phyloP scores from a whole-genome alignment of 1,140 invertebrate genomes.

The Ephestia elutella region DNA sequence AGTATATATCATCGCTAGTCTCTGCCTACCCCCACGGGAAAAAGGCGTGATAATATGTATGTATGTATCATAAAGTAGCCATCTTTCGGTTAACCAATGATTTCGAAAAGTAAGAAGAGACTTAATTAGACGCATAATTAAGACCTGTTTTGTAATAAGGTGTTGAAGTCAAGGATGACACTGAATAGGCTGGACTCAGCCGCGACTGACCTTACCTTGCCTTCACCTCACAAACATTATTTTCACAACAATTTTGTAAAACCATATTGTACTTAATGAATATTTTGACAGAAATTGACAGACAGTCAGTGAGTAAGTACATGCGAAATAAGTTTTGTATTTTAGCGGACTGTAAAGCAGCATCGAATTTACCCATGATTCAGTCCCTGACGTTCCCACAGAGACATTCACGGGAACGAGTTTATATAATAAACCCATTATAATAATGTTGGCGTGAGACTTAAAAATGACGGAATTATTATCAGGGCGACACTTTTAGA shows the following conservation, averaged over 20 bases:
- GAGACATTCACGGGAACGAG: conserved; percentile 60
- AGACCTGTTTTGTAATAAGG: conserved; percentile 21
- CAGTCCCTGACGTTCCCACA: conserved; percentile 59
- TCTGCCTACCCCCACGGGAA: no score
- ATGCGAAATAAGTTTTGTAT: background rate
- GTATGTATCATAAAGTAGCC: no score
- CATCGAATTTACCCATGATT: conserved; percentile 28
- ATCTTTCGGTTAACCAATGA: no score
- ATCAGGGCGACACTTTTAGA: no score
- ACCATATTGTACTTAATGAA: background rate
- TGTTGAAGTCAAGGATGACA: conserved; percentile 39
- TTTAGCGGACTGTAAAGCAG: background rate
- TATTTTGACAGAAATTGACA: no score
- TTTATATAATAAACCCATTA: conserved; percentile 51
- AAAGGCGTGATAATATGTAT: no score
- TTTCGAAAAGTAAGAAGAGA: conserved; percentile 22
- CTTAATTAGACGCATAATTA: conserved; percentile 37
- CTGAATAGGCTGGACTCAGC: conserved; percentile 23
- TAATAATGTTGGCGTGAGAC: conserved; percentile 58
- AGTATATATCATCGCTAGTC: no score
- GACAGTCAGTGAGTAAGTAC: no score
- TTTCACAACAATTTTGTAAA: conserved; percentile 28
- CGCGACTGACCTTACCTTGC: conserved; percentile 18
- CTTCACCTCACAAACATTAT: conserved; percentile 29
- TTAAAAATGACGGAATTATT: conserved; percentile 32